Percentiles rank a stretch among this genome's conserved stretches.
phyloP scores from a whole-genome alignment of 2,113 vertebrate species.

The Halcyon malimbica region DNA sequence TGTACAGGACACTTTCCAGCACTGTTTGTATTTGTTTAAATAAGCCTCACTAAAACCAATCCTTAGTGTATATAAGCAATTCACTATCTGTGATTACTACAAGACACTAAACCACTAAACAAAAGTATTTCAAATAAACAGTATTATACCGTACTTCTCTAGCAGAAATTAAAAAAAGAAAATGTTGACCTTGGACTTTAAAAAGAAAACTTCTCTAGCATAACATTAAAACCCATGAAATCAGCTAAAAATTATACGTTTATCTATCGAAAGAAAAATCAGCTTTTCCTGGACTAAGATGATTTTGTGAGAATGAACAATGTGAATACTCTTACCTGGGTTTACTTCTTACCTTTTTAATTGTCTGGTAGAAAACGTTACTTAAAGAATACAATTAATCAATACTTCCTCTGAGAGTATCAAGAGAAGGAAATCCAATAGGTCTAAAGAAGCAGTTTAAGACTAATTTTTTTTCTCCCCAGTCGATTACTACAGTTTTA shows the following conservation, averaged over 20 bases:
- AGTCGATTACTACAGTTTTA: rapidly evolving
- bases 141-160: background rate
- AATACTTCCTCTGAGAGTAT: background rate
- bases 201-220: background rate
- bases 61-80: background rate
- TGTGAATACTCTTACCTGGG: background rate
- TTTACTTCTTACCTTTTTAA: background rate
- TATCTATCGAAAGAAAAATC: background rate
- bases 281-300: background rate
- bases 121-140: background rate
- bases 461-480: background rate
- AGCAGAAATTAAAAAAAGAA: background rate
- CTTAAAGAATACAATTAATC: background rate
- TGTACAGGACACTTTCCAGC: background rate
- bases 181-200: background rate
- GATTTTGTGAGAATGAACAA: background rate
- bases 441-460: background rate
- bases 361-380: background rate
- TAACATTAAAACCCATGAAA: background rate
- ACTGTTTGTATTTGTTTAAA: background rate
- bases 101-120: background rate
- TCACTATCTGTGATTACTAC: background rate
- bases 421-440: background rate
- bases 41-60: background rate
- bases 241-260: background rate